Evolutionary conservation across 2,888 invertebrate species (phyloP).

Genomic region (Hirtodrosophila confusa): DNA sequence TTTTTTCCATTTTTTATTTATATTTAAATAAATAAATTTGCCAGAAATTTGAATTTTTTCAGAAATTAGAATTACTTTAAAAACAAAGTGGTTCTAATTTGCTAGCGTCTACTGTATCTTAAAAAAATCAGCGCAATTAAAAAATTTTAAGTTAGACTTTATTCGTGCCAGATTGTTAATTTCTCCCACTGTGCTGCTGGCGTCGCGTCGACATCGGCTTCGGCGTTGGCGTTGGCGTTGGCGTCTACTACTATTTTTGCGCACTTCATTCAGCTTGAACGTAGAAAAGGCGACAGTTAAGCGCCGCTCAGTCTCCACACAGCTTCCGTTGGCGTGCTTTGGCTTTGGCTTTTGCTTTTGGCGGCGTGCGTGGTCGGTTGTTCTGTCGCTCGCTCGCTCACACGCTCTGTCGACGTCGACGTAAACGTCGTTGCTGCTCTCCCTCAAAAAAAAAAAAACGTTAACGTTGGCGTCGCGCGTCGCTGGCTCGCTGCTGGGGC

Average conservation of each 20-base stretch:
- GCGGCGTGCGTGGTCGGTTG: constrained; percentile 51
- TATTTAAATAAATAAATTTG: too few relatives aligned
- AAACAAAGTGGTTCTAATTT: too few relatives aligned
- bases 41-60: too few relatives aligned
- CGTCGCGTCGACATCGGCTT: neutral
- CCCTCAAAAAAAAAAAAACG: constrained; percentile 16
- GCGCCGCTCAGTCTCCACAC: constrained; percentile 62
- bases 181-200: too few relatives aligned
- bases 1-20: too few relatives aligned
- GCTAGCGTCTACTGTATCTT: too few relatives aligned
- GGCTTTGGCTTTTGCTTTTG: constrained; percentile 27
- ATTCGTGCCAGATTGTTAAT: too few relatives aligned
- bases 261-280: constrained; percentile 59
- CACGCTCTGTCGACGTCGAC: constrained; percentile 14
- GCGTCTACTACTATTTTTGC: constrained; percentile 60
- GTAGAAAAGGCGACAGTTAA: constrained; percentile 33
- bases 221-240: neutral
- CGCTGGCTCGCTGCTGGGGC: constrained; percentile 44
- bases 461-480: constrained; percentile 49
- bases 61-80: too few relatives aligned
- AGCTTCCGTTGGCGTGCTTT: constrained; percentile 64
- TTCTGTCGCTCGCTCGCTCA: constrained; percentile 25
- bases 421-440: constrained; percentile 40
- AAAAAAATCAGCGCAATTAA: too few relatives aligned
- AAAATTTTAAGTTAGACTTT: too few relatives aligned